A percentile compares a stretch with the other conserved stretches of the same genome.
phyloP scores from a whole-genome alignment of 2,797 vertebrate genomes.

The Kryptopterus vitreolus region DNA sequence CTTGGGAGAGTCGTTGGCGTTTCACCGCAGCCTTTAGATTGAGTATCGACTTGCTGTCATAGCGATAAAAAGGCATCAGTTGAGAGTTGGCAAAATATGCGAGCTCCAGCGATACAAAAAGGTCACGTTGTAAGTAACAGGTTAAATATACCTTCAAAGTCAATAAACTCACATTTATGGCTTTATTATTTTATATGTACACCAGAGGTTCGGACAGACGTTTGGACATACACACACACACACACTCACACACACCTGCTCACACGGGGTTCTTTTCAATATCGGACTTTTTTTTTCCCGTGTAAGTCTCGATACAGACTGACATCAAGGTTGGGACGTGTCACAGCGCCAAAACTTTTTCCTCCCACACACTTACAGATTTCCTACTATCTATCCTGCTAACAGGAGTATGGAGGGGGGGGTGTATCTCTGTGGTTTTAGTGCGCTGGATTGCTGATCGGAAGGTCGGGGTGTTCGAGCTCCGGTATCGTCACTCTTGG shows the following conservation, averaged over 20 bases:
- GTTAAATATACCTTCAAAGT: conserved; percentile 68
- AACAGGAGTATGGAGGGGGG: no score
- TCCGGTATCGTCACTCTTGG: no score
- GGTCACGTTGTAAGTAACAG: conserved; percentile 70
- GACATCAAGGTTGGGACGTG: not conserved
- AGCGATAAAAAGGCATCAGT: conserved; percentile 79
- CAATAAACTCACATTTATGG: conserved; percentile 65
- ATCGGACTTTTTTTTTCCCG: not conserved
- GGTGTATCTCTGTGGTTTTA: no score
- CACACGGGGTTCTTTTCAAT: conserved; percentile 1
- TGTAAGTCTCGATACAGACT: not conserved
- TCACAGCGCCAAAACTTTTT: not conserved
- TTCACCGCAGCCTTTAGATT: conserved; percentile 78
- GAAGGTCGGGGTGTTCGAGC: no score
- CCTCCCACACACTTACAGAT: not conserved
- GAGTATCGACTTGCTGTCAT: conserved; percentile 82
- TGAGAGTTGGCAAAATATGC: conserved; percentile 69
- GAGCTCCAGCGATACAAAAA: conserved; percentile 65
- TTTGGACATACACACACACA: no score
- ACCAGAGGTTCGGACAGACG: not conserved
- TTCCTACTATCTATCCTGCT: not conserved
- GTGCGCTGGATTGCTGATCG: no score
- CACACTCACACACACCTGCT: no score
- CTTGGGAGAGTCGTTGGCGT: conserved; percentile 79
- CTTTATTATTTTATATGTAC: conserved; percentile 56